These are phyloP conservation scores for Bombus affinis DNA, from an alignment of 1,140 invertebrate species.

Conservation along the genomic window DNA sequence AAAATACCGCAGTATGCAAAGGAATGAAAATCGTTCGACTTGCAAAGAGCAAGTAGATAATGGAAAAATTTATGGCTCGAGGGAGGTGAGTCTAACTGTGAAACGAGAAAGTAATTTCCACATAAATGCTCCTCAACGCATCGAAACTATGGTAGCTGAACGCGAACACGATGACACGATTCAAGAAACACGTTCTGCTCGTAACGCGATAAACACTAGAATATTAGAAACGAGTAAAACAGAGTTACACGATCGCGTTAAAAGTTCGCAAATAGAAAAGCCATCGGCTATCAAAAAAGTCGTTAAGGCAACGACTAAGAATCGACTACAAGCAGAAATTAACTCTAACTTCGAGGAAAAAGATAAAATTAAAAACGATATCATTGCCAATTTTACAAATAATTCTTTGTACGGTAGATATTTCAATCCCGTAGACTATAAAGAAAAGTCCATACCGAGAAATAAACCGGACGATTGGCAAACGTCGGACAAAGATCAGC, in stretches of 20 bases:
- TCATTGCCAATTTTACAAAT: neutral
- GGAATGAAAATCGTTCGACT: neutral
- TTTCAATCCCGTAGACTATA: neutral
- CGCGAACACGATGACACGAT: slow-evolving; percentile 17
- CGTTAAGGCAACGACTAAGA: no score
- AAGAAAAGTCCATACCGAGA: no score
- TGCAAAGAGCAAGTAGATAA: neutral
- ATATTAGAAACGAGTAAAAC: neutral
- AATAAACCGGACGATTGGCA: neutral
- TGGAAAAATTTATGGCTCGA: neutral
- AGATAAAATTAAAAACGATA: neutral
- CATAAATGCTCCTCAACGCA: neutral
- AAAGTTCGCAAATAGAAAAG: neutral
- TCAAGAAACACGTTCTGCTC: no score
- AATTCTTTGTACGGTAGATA: no score
- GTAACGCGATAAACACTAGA: no score
- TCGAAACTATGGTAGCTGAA: slow-evolving; percentile 14
- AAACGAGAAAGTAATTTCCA: neutral
- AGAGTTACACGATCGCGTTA: neutral
- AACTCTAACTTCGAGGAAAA: neutral
- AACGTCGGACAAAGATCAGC: neutral
- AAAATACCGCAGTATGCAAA: neutral
- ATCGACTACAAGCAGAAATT: neutral
- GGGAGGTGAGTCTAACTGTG: neutral
- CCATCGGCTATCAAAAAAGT: neutral